Evolutionary conservation across 1,140 invertebrate species (phyloP).

Genomic region (Brachionus calyciflorus): DNA sequence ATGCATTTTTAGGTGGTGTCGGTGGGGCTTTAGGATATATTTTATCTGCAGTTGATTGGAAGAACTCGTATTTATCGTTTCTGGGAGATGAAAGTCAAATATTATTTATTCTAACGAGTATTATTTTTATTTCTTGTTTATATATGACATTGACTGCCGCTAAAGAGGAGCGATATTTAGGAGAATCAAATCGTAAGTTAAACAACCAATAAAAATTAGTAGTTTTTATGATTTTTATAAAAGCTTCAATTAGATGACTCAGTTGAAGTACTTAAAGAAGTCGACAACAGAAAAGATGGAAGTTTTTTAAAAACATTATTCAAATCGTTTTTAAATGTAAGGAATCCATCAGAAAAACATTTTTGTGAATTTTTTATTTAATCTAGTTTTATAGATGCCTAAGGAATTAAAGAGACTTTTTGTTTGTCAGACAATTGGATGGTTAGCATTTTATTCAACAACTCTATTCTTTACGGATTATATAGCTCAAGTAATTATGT

Average conservation of each 20-base stretch:
- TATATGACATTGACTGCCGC: conserved; percentile 28
- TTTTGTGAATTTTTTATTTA: background rate
- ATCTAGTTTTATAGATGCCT: background rate
- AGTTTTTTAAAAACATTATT: background rate
- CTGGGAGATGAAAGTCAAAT: conserved; percentile 45
- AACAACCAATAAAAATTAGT: background rate
- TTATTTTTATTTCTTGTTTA: conserved; percentile 22
- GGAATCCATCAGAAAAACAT: background rate
- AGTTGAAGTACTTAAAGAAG: background rate
- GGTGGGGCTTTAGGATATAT: conserved; percentile 27
- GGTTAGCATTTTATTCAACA: conserved; percentile 36
- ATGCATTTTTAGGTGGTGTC: conserved; percentile 29
- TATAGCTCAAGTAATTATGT: conserved; percentile 26
- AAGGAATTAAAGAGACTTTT: background rate
- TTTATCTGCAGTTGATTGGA: conserved; percentile 32
- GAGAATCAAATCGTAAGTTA: background rate
- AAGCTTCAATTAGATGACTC: background rate
- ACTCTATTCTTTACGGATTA: conserved; percentile 43
- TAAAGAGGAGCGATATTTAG: background rate
- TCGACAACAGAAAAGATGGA: background rate
- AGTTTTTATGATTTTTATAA: background rate
- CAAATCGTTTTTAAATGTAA: conserved; percentile 29
- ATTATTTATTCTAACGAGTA: background rate
- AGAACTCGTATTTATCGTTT: background rate
- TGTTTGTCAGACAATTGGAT: conserved; percentile 34